Base-by-base conservation (phyloP, 2,888 invertebrate genomes). In the Empis stercorea region DNA sequence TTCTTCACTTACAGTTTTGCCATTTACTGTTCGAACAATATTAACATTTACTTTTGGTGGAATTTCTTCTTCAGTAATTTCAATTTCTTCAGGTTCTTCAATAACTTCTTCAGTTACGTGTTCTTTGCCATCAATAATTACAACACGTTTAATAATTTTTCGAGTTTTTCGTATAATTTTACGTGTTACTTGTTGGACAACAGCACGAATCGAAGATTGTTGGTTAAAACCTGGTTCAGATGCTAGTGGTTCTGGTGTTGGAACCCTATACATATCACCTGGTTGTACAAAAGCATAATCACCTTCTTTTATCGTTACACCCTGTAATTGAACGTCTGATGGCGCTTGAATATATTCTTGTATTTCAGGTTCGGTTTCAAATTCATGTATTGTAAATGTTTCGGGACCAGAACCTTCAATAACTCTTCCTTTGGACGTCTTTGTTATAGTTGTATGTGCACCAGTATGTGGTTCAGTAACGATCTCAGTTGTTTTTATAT, bases 121-220 rank as follows among this genome's bases (percentile, higher is more conserved):
- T 68, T 89, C 89, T 66, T 86, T 84, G 0, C 89, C 89, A 62
- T 89, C 82, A 48, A 88, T 78, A 6, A 87, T 80, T 1, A 83
- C 81, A 3, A 85, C 76, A 54, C 81, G 79, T 46, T 84, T 76
- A 45, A 89, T 83, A 15, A 87, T 83, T 52, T 82, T 79, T 42
- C 83, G 74, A 14, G 81, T 81, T 56, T 81, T 85, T 50, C 80
- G 76, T 5, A 87, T 79, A n/a, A 86, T 78, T 60, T 81, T 76
- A 53, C 84, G 76, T 0, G 86, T 85, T 0, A 88, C 83, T 70
- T 87, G 86, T 61, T 87, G 85, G 1, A 87, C 84, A 7, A 87
- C 81, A 17, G 87, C 84, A 37, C 81, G 79, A 0, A 88, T 81
- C 55, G 80, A 81, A 1, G 84, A 81, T 15, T 52, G 47, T 10